Percentiles rank a stretch among this genome's conserved stretches.
Evolutionary conservation across 1,140 invertebrate genomes (phyloP).

Genomic region (Ceratina japonica): DNA sequence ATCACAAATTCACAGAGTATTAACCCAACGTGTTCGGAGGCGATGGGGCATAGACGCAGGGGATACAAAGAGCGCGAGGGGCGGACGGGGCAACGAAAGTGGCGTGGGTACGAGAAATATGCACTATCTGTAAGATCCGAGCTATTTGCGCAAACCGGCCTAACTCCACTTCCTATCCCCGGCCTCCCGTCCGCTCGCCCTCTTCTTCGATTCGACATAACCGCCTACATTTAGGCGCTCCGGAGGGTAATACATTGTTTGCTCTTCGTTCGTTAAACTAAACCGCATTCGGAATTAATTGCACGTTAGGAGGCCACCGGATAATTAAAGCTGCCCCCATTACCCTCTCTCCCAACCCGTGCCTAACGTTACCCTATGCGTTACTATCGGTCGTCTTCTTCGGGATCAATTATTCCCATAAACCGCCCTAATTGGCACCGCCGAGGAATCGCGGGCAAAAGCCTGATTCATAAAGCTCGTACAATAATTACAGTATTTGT

Average conservation of each 20-base stretch:
- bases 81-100: conserved; percentile 52
- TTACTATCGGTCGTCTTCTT: conserved; percentile 44
- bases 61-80: conserved; percentile 47
- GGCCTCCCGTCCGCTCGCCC: conserved; percentile 2
- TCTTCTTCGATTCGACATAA: conserved; percentile 59
- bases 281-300: conserved; percentile 75
- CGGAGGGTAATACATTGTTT: conserved; percentile 72
- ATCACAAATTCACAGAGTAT: conserved; percentile 71
- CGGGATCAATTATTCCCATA: conserved; percentile 16
- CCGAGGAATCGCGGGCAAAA: too few relatives aligned
- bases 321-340: conserved; percentile 72
- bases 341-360: conserved; percentile 23
- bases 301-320: conserved; percentile 72
- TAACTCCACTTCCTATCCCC: conserved; percentile 42
- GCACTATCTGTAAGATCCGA: conserved; percentile 71
- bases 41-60: conserved; percentile 36
- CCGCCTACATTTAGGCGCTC: conserved; percentile 70
- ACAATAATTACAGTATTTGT: too few relatives aligned
- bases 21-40: conserved; percentile 51
- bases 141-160: conserved; percentile 73
- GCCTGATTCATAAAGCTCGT: too few relatives aligned
- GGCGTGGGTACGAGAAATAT: conserved; percentile 61
- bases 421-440: conserved; percentile 1
- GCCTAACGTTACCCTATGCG: conserved; percentile 24
- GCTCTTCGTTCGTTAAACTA: conserved; percentile 74